Percentiles rank a stretch among this genome's conserved stretches.
Evolutionary conservation across 53 echinoderm and acorn worm species (phyloP).

Genomic region (Astropecten irregularis): DNA sequence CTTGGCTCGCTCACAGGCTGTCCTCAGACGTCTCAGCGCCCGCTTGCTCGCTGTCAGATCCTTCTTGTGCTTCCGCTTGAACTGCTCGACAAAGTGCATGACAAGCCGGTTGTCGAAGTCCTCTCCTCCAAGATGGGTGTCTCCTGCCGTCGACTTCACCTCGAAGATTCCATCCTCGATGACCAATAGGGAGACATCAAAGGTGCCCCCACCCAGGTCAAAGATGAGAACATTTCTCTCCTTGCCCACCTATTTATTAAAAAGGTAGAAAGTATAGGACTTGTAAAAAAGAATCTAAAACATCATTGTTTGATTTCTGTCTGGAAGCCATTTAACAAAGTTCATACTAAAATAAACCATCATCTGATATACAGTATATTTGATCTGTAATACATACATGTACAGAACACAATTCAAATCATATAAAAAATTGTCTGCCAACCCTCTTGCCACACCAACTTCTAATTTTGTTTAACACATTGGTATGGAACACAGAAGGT

Average conservation of each 20-base stretch:
- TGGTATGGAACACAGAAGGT: not conserved
- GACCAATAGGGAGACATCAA: slow-evolving; percentile 92
- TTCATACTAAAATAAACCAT: no score
- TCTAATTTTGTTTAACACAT: not conserved
- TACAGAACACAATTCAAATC: no score
- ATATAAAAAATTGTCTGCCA: not conserved
- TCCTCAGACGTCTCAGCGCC: slow-evolving; percentile 83
- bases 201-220: slow-evolving; percentile 95
- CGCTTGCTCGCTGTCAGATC: slow-evolving; percentile 86
- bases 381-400: no score
- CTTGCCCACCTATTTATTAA: slow-evolving; percentile 58
- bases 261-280: no score
- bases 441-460: not conserved
- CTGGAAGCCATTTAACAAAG: no score
- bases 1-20: slow-evolving; percentile 95
- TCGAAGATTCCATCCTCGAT: slow-evolving; percentile 99
- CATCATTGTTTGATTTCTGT: not conserved
- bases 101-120: slow-evolving; percentile 97
- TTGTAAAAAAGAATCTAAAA: not conserved
- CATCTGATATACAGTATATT: no score
- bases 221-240: slow-evolving; percentile 98
- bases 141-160: slow-evolving; percentile 90
- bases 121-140: slow-evolving; percentile 97
- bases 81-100: slow-evolving; percentile 78
- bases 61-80: slow-evolving; percentile 99